Evolutionary conservation across 2,888 invertebrate genomes (phyloP), one percentile per base, ranked within the genome.

Genomic region (Liposcelis brunnea): DNA sequence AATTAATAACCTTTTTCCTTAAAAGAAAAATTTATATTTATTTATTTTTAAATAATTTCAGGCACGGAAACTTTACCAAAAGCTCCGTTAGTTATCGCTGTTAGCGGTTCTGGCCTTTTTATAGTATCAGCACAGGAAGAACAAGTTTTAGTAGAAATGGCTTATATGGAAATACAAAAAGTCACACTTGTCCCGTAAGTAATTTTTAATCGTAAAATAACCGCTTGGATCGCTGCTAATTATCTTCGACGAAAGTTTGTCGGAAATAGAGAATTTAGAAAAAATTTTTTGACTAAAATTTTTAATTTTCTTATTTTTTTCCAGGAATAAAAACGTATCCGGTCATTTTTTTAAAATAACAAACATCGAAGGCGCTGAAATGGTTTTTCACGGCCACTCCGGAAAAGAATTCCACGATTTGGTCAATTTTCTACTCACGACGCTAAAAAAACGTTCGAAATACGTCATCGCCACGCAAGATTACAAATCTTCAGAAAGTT

Each of bases 21-120:
- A n/a, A 12, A 32, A 42, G 18, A 16, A 14, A 14, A 7, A 12
- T 10, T 43, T 43, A 15, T 45, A 10, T 26, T 3, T 43, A 16
- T 46, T 43, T 43, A n/a, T 26, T 31, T 16, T 44, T 21, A 5
- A n/a, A n/a, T n/a, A n/a, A n/a, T n/a, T n/a, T 10, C 31, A 50
- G 49, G 50, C 10, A 14, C 37, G 37, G 40, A 15, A 11, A 12
- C 4, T 44, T 35, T 16, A 16, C 19, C n/a, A 5, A 40, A 19
- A 19, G 19, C 19, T 4, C 18, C 58, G 54, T 74, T 91, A 15
- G 79, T 95, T 45, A 68, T 80, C 47, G 94, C 93, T 2, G 77
- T 95, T 2, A 95, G 95, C 63, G 90, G 90, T 77, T 85, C 84
- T 1, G 94, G 94, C 2, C 75, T 94, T 44, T 91, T 84, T 57